These are phyloP conservation scores for Chaetorhynchus papuensis DNA, from an alignment of 2,113 vertebrate species.

Conservation along the genomic window DNA sequence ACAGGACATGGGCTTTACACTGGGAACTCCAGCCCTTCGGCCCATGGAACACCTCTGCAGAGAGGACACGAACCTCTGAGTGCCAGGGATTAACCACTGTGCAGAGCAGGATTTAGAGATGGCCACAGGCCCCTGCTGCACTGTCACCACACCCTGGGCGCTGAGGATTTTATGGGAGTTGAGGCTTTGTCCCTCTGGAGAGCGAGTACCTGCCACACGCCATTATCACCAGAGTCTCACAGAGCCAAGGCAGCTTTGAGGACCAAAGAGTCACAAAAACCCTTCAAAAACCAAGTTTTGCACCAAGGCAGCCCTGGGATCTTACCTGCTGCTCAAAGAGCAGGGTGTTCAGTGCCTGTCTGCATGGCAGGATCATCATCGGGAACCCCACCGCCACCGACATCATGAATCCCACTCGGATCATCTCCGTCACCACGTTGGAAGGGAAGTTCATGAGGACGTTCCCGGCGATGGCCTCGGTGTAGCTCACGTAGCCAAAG, in stretches of 20 bases:
- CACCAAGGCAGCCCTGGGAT: background rate
- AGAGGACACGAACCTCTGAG: background rate
- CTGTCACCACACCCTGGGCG: background rate
- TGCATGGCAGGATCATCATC: constrained; percentile 97
- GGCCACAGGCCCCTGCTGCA: background rate
- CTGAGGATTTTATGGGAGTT: background rate
- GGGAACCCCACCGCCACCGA: constrained; percentile 96
- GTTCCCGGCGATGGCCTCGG: constrained; percentile 89
- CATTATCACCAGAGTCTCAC: rapidly evolving
- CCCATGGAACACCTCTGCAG: background rate
- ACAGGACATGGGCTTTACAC: rapidly evolving
- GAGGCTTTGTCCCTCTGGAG: background rate
- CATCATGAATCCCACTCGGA: constrained; percentile 96
- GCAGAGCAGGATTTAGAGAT: background rate
- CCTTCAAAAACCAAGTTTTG: background rate
- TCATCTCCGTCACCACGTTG: constrained; percentile 94
- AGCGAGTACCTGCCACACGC: rapidly evolving
- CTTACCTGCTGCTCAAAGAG: constrained; percentile 97
- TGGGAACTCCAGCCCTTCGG: background rate
- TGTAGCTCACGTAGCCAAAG: constrained; percentile 97
- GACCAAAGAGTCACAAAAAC: background rate
- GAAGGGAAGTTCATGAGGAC: constrained; percentile 97
- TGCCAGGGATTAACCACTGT: background rate
- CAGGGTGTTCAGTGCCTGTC: constrained; percentile 96
- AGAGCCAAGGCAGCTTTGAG: background rate